phyloP scores from a whole-genome alignment of 53 echinoderm and acorn worm species.

The Zoroaster sp. region DNA sequence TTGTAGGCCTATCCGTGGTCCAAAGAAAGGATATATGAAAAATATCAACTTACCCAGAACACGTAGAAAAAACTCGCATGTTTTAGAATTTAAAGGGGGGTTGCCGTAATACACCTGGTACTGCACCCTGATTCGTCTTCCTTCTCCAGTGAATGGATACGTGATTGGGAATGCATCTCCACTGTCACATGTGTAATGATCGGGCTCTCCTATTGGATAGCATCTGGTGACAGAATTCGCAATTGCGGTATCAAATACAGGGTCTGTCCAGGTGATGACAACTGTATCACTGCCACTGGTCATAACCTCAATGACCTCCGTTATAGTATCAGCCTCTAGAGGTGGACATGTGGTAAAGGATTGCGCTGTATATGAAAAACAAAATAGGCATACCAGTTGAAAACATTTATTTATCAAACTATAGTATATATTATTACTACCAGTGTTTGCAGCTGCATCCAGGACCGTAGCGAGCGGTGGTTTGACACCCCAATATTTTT shows the following conservation, averaged over 20 bases:
- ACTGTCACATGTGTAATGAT: not conserved
- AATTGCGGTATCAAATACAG: not conserved
- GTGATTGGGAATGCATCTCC: slow-evolving; percentile 6
- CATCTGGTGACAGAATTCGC: not conserved
- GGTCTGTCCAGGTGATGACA: slow-evolving; percentile 5
- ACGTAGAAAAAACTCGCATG: slow-evolving; percentile 3
- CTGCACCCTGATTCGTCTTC: not conserved
- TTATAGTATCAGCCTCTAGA: not conserved
- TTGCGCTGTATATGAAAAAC: no score
- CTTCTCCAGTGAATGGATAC: not conserved
- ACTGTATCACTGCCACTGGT: not conserved
- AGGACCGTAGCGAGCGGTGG: no score
- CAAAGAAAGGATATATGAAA: no score
- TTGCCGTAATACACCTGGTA: not conserved
- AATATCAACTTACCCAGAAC: not conserved
- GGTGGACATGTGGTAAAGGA: slow-evolving; percentile 29
- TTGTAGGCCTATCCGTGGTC: no score
- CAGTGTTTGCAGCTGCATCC: no score
- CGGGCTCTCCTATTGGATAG: not conserved
- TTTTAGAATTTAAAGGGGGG: not conserved
- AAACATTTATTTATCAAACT: no score
- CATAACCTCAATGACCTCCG: not conserved
- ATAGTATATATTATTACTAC: no score
- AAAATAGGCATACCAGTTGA: no score
- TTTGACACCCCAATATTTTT: no score